phyloP scores from a whole-genome alignment of 2,113 vertebrate genomes.

The Collichthys lucidus region DNA sequence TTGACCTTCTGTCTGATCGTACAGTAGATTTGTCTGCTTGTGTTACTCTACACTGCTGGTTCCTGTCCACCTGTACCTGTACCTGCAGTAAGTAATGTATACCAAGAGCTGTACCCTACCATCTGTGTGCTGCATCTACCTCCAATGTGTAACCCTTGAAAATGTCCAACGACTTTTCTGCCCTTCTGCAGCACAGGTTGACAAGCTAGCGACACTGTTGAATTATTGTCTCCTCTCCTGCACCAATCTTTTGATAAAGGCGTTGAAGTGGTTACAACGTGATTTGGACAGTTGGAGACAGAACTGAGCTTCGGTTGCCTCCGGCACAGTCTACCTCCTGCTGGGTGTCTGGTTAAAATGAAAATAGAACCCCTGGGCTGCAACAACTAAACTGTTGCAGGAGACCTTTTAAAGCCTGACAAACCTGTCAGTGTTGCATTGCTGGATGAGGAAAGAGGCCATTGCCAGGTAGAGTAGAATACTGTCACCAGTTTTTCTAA shows the following conservation, averaged over 20 bases:
- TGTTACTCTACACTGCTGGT: too few species aligned
- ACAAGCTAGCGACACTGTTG: not conserved
- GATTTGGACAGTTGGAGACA: not conserved
- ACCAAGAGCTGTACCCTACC: too few species aligned
- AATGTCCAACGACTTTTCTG: not conserved
- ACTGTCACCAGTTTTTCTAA: not conserved
- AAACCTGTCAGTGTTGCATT: not conserved
- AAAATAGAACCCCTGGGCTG: not conserved
- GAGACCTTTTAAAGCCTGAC: not conserved
- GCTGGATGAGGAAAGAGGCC: not conserved
- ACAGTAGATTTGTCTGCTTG: too few species aligned
- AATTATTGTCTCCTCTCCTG: not conserved
- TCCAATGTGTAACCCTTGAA: too few species aligned
- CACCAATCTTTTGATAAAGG: not conserved
- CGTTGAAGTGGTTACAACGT: not conserved
- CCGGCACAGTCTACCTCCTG: not conserved
- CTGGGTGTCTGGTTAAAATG: conserved; percentile 1
- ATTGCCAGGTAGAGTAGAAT: not conserved
- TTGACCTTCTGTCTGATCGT: too few species aligned
- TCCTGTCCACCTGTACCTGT: too few species aligned
- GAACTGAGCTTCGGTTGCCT: not conserved
- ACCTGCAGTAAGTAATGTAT: too few species aligned
- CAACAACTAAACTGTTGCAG: not conserved
- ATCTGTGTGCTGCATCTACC: too few species aligned
- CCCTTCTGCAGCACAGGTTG: not conserved